Evolutionary conservation across 2,888 invertebrate species (phyloP), one percentile per base, ranked within the genome.

Genomic region (Augochlorella aurata): DNA sequence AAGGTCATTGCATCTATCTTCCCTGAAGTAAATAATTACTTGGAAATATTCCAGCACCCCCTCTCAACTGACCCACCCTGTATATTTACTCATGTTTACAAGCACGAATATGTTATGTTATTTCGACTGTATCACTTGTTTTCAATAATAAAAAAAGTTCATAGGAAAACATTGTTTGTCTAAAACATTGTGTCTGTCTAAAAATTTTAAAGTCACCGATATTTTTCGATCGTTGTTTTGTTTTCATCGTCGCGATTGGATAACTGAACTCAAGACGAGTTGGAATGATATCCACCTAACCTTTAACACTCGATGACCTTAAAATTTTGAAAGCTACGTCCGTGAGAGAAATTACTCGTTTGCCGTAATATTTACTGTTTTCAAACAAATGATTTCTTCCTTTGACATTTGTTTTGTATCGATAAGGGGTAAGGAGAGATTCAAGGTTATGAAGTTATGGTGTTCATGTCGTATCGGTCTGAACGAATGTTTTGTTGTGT

Each of bases 401-500:
- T n/a, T 63, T 4, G 63, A 38, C 18, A 10, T 38, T 9, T 14
- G 21, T 58, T 24, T 8, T 52, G n/a, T 58, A 24, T 10, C 18
- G 63, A 29, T 18, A 38, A 38, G 18, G 9, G 9, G 29, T 12
- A 58, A 8, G 16, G 24, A 58, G 58, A 58, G 24, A 58, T 58
- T 24, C 58, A 24, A 16, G 58, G 63, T 38, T 9, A 63, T 0
- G 2, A 18, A 18, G 38, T 63, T 18, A 24, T 5, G 24, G 18
- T 8, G 16, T 7, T 24, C 16, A 4, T 4, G 10, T 16, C 5
- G 16, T 9, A 71, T 24, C 50, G 24, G 52, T 45, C 24, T 18
- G 14, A 5, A n/a, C 2, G 12, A 8, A 50, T 12, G 50, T 8
- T 10, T 10, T 3, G 16, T 54, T 84, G 18, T 81, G 45, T 92